Percentiles rank a stretch among this genome's conserved stretches.
Conservation (phyloP, 2,797 vertebrate species). For the Gambelia wislizenii region DNA sequence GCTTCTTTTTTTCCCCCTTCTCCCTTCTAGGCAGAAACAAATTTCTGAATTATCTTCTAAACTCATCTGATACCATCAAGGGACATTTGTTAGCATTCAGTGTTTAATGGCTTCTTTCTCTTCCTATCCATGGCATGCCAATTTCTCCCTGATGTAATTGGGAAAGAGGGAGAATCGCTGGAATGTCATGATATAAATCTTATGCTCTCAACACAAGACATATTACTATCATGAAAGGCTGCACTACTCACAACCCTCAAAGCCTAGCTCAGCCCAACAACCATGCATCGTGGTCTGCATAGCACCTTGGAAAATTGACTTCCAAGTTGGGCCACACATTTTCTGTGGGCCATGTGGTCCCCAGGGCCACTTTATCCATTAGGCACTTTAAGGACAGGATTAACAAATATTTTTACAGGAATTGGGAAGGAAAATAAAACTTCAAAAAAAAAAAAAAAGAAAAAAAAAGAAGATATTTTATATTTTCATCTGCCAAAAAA, state of each 20-base stretch:
- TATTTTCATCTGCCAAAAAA: too few species aligned
- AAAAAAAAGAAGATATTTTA: too few species aligned
- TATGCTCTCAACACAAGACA: too few species aligned
- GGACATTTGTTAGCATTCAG: conserved; percentile 76
- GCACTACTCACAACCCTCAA: neutral
- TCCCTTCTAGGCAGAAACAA: too few species aligned
- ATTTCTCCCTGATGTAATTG: conserved; percentile 51
- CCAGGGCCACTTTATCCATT: too few species aligned
- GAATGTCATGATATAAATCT: neutral
- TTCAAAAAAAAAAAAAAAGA: too few species aligned
- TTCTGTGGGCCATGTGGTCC: too few species aligned
- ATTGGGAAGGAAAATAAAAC: too few species aligned
- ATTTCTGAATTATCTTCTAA: conserved; percentile 32
- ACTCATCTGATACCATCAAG: conserved; percentile 56
- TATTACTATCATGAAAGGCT: neutral
- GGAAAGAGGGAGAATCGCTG: neutral
- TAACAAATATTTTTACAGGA: too few species aligned
- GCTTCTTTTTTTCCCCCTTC: neutral
- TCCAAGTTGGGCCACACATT: neutral
- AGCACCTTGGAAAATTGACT: neutral
- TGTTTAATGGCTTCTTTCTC: conserved; percentile 75
- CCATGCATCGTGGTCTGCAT: too few species aligned
- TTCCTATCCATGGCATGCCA: conserved; percentile 61
- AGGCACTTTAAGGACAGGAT: too few species aligned
- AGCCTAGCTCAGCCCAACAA: neutral